Evolutionary conservation across 2,888 invertebrate genomes (phyloP).

Genomic region (Eueremaeus valkanovi): DNA sequence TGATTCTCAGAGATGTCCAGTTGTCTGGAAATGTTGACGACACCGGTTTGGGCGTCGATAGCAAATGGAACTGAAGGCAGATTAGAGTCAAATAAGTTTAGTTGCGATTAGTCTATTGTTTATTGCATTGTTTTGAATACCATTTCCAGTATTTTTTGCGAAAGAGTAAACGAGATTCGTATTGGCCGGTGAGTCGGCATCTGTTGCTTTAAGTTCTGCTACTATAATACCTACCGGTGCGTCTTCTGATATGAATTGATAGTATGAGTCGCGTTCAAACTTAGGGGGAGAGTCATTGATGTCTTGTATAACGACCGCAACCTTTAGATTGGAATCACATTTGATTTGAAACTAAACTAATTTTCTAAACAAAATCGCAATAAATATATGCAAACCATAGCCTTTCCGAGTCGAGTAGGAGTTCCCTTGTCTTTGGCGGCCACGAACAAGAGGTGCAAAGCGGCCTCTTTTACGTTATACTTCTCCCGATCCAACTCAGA

Average conservation of each 20-base stretch:
- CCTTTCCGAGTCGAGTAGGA: slow-evolving; percentile 47
- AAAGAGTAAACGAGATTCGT: slow-evolving; percentile 49
- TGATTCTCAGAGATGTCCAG: slow-evolving; percentile 49
- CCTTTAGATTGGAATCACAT: slow-evolving; percentile 27
- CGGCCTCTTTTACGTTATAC: slow-evolving; percentile 47
- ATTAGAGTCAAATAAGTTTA: neutral
- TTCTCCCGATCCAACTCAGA: slow-evolving; percentile 49
- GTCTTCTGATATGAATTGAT: slow-evolving; percentile 49
- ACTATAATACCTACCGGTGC: slow-evolving; percentile 49
- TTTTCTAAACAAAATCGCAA: neutral
- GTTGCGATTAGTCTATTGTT: neutral
- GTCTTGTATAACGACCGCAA: slow-evolving; percentile 48
- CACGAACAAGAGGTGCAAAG: slow-evolving; percentile 47
- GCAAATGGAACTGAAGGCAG: slow-evolving; percentile 80
- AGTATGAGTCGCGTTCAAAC: slow-evolving; percentile 48
- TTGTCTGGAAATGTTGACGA: slow-evolving; percentile 65
- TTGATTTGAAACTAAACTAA: neutral
- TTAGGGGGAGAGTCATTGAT: slow-evolving; percentile 49
- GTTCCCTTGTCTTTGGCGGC: slow-evolving; percentile 48
- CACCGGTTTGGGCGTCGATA: slow-evolving; percentile 79
- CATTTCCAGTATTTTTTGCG: slow-evolving; percentile 42
- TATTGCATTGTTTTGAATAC: slow-evolving; percentile 12
- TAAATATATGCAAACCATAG: slow-evolving; percentile 43
- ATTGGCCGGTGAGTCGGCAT: slow-evolving; percentile 48
- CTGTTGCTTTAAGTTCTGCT: slow-evolving; percentile 47